Conservation (phyloP, 2,797 vertebrate genomes). For the Gephyroberyx darwinii region DNA sequence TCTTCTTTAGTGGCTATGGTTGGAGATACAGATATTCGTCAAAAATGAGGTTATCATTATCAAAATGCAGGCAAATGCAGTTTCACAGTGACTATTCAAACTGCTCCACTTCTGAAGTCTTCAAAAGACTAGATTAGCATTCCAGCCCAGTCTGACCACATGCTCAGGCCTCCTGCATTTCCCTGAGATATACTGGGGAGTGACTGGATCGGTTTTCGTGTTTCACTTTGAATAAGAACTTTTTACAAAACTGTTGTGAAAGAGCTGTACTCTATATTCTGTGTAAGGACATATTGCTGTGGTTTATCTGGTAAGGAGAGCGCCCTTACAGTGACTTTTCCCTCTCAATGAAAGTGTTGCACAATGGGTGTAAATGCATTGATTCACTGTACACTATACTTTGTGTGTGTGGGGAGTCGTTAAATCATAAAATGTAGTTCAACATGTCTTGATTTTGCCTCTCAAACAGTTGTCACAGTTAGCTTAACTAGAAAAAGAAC, state of each 20-base stretch:
- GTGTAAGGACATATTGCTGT: not conserved
- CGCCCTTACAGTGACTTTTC: too few relatives aligned
- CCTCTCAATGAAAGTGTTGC: too few relatives aligned
- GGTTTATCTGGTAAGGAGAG: not conserved
- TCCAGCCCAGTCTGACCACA: not conserved
- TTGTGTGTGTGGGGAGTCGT: too few relatives aligned
- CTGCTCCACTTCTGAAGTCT: not conserved
- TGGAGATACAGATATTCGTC: not conserved
- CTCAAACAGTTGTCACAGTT: not conserved
- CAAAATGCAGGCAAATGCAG: slow-evolving; percentile 9
- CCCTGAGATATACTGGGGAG: slow-evolving; percentile 1
- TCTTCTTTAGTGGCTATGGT: not conserved
- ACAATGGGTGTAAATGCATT: not conserved
- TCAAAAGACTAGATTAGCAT: slow-evolving; percentile 31
- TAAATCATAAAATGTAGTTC: not conserved
- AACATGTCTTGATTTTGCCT: not conserved
- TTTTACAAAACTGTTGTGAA: not conserved
- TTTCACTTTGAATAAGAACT: not conserved
- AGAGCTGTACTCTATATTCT: not conserved
- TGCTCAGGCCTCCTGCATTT: not conserved
- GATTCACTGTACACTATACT: too few relatives aligned
- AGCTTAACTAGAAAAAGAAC: not conserved
- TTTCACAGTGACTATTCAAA: slow-evolving; percentile 12
- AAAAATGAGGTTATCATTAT: slow-evolving; percentile 19
- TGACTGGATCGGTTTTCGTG: slow-evolving; percentile 14